A percentile compares a stretch with the other conserved stretches of the same genome.
Evolutionary conservation across 2,888 invertebrate species (phyloP).

Genomic region (Gryllus longicercus): DNA sequence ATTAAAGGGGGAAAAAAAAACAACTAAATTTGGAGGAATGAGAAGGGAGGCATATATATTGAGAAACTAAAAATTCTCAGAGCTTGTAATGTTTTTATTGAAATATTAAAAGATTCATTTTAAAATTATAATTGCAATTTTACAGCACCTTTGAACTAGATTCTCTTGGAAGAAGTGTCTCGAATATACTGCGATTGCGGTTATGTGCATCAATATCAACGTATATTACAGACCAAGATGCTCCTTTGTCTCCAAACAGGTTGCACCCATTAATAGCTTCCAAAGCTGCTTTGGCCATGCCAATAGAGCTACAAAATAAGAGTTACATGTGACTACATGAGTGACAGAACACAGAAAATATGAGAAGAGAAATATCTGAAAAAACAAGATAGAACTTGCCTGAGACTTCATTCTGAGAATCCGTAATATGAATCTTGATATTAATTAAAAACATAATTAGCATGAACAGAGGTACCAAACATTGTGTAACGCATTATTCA

Average conservation of each 20-base stretch:
- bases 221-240: conserved; percentile 97
- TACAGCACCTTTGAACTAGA: conserved; percentile 88
- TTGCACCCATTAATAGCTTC: conserved; percentile 99
- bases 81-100: no score
- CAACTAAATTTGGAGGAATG: no score
- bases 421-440: no score
- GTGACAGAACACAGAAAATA: no score
- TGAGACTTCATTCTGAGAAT: neutral
- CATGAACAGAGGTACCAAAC: no score
- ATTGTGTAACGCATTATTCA: no score
- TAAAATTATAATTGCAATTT: neutral
- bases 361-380: neutral
- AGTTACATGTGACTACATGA: neutral
- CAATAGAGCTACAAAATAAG: conserved; percentile 67
- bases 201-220: conserved; percentile 99
- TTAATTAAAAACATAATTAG: no score
- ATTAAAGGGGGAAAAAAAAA: no score
- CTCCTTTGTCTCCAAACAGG: conserved; percentile 94
- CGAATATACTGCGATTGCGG: conserved; percentile 96
- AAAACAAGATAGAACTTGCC: neutral
- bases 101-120: neutral
- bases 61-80: no score
- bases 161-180: conserved; percentile 94
- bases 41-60: no score
- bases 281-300: conserved; percentile 95